Conservation (phyloP, 1,140 invertebrate genomes). For the Euura lappo region DNA sequence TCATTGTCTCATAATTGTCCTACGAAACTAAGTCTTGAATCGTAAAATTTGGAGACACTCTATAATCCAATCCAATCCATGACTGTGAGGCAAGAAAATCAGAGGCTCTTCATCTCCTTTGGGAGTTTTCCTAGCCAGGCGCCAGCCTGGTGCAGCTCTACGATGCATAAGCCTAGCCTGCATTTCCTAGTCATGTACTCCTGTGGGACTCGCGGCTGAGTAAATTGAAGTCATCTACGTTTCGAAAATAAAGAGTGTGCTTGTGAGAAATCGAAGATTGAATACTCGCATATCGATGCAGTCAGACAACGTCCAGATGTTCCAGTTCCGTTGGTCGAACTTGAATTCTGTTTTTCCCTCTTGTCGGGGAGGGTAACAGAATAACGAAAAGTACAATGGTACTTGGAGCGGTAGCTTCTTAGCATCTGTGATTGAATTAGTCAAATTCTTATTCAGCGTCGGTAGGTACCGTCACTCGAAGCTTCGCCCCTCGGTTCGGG, state of each 20-base stretch:
- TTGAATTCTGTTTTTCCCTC: too few relatives aligned
- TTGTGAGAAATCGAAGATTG: too few relatives aligned
- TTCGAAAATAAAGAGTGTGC: too few relatives aligned
- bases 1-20: too few relatives aligned
- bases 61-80: too few relatives aligned
- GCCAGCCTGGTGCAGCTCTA: background rate
- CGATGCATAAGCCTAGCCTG: too few relatives aligned
- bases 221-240: background rate
- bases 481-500: too few relatives aligned
- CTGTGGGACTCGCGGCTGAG: background rate
- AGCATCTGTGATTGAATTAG: background rate
- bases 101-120: background rate
- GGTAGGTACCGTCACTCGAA: background rate
- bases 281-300: too few relatives aligned
- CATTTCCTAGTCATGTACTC: background rate
- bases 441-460: slow-evolving; percentile 5
- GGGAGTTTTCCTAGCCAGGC: background rate
- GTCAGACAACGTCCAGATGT: too few relatives aligned
- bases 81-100: background rate
- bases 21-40: too few relatives aligned
- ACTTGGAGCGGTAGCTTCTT: background rate
- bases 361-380: background rate
- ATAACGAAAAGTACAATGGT: background rate
- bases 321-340: too few relatives aligned
- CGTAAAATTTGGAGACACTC: too few relatives aligned